Conservation (phyloP, 2,113 vertebrate genomes). For the Gobio gobio region DNA sequence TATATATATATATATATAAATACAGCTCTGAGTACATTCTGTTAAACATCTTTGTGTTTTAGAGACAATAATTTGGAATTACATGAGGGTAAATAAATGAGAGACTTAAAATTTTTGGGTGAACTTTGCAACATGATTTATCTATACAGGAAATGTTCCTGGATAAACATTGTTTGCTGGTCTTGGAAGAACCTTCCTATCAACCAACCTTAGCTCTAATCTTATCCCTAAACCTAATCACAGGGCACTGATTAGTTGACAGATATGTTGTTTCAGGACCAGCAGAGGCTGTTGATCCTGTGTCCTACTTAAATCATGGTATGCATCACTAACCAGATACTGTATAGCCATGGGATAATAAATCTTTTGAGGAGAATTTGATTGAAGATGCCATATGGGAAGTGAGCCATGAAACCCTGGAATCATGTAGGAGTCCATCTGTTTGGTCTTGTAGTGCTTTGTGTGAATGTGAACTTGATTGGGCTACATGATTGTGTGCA, state of each 20-base stretch:
- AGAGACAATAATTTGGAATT: not conserved
- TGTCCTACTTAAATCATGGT: not conserved
- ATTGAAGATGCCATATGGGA: slow-evolving; percentile 10
- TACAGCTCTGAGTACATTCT: no score
- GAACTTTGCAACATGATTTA: no score
- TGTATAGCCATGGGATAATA: not conserved
- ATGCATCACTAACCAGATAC: not conserved
- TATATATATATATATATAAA: no score
- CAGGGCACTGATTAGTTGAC: not conserved
- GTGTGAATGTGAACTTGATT: slow-evolving; percentile 21
- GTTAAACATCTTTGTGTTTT: no score
- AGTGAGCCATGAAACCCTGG: not conserved
- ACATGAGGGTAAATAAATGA: not conserved
- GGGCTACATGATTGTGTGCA: slow-evolving; percentile 1
- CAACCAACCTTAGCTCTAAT: not conserved
- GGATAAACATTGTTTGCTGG: not conserved
- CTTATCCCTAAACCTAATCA: not conserved
- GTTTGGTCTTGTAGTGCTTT: slow-evolving; percentile 22
- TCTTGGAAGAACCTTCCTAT: not conserved
- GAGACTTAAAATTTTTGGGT: not conserved
- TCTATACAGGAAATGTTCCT: not conserved
- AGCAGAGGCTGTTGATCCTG: not conserved
- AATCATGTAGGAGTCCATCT: slow-evolving; percentile 7
- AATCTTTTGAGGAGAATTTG: slow-evolving; percentile 9
- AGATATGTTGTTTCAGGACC: not conserved